A percentile compares a stretch with the other conserved stretches of the same genome.
phyloP scores from a whole-genome alignment of 35 echinoderm and acorn worm species.

The Patiria miniata region DNA sequence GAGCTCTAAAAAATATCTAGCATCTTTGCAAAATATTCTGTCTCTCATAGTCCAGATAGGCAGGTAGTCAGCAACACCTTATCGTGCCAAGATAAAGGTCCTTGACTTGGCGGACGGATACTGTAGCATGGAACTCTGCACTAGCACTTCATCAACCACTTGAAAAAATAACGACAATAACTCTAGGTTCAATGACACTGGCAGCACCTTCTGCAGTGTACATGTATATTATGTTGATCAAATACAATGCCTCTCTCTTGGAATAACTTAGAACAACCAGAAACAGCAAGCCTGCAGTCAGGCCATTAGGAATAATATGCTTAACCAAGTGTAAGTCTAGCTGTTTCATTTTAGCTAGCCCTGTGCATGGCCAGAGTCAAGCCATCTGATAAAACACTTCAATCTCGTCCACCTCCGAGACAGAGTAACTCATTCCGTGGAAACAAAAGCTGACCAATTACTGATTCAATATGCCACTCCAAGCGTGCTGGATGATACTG shows the following conservation, averaged over 20 bases:
- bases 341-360: neutral
- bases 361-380: neutral
- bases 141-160: neutral
- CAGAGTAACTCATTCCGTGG: neutral
- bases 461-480: constrained; percentile 20
- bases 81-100: too few species aligned
- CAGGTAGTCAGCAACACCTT: too few species aligned
- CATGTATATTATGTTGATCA: neutral
- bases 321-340: constrained; percentile 29
- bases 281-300: constrained; percentile 4
- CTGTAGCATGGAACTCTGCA: neutral
- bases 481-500: neutral
- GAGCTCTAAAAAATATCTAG: too few species aligned
- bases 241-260: neutral
- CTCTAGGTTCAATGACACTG: neutral
- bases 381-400: constrained; percentile 21
- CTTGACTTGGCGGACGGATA: neutral
- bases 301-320: neutral
- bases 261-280: neutral
- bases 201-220: too few species aligned
- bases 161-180: neutral
- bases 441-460: constrained; percentile 13
- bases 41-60: too few species aligned
- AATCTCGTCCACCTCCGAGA: neutral
- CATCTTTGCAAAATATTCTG: too few species aligned